Evolutionary conservation across 2,113 vertebrate genomes (phyloP).

Genomic region (Alosa alosa): DNA sequence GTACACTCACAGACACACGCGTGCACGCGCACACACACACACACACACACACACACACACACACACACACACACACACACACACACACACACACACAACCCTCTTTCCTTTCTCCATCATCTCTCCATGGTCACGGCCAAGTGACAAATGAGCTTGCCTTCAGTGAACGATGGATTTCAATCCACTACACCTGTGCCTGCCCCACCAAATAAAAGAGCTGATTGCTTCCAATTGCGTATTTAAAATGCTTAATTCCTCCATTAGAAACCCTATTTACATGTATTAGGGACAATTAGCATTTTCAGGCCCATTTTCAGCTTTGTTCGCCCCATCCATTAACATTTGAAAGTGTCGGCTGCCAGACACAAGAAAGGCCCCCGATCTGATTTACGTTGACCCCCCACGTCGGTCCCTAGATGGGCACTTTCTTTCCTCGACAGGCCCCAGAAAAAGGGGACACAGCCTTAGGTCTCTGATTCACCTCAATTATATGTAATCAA

Average conservation of each 20-base stretch:
- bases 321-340: slow-evolving; percentile 75
- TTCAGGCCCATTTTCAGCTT: slow-evolving; percentile 77
- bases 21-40: no score
- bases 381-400: slow-evolving; percentile 70
- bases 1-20: no score
- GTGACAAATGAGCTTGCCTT: slow-evolving; percentile 73
- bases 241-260: slow-evolving; percentile 77
- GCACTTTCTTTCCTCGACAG: slow-evolving; percentile 53
- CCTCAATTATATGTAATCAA: slow-evolving; percentile 71
- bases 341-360: slow-evolving; percentile 77
- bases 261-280: slow-evolving; percentile 79
- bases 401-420: slow-evolving; percentile 55
- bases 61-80: background rate
- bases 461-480: slow-evolving; percentile 57
- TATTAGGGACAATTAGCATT: slow-evolving; percentile 80
- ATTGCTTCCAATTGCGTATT: slow-evolving; percentile 75
- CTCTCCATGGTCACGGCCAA: slow-evolving; percentile 67
- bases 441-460: slow-evolving; percentile 43
- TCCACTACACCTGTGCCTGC: slow-evolving; percentile 75
- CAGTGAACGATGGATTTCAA: slow-evolving; percentile 75
- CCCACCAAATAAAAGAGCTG: slow-evolving; percentile 74
- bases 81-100: slow-evolving; percentile 13
- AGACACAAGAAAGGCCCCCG: slow-evolving; percentile 68
- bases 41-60: background rate
- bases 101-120: slow-evolving; percentile 56